A percentile compares a stretch with the other conserved stretches of the same genome.
phyloP scores from a whole-genome alignment of 2,888 invertebrate genomes.

The Neocrepidodera transversa region DNA sequence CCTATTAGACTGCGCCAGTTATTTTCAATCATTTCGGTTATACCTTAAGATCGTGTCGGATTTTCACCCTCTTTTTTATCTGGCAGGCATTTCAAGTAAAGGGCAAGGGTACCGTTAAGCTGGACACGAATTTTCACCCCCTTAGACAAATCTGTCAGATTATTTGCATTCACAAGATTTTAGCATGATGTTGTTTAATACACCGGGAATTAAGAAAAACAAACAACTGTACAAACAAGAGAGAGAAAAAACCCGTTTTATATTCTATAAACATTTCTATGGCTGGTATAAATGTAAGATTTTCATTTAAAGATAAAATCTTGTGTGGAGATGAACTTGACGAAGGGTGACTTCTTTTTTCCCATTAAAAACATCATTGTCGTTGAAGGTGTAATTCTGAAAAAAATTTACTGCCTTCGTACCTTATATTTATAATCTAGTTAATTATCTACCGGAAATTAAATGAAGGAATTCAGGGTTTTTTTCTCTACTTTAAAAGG shows the following conservation, averaged over 20 bases:
- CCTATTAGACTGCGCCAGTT: too few relatives aligned
- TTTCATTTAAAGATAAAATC: background rate
- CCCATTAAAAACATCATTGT: background rate
- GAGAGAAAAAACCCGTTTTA: too few relatives aligned
- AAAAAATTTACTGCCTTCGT: background rate
- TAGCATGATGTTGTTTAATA: too few relatives aligned
- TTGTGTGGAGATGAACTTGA: background rate
- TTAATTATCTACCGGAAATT: background rate
- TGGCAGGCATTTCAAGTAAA: slow-evolving; percentile 47
- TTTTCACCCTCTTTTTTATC: slow-evolving; percentile 55
- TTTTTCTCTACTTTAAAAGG: background rate
- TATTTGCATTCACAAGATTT: too few relatives aligned
- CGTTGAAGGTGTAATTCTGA: background rate
- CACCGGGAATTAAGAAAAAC: too few relatives aligned
- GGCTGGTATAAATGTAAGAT: too few relatives aligned
- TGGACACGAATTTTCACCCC: slow-evolving; percentile 52
- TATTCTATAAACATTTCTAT: too few relatives aligned
- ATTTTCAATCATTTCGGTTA: background rate
- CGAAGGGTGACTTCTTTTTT: background rate
- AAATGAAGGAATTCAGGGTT: background rate
- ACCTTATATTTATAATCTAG: background rate
- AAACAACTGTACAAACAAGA: too few relatives aligned
- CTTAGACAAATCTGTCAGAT: slow-evolving; percentile 35
- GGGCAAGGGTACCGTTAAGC: slow-evolving; percentile 50
- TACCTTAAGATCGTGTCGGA: slow-evolving; percentile 52